Base-by-base conservation (phyloP, 2,113 vertebrate species). In the Tenrec ecaudatus region DNA sequence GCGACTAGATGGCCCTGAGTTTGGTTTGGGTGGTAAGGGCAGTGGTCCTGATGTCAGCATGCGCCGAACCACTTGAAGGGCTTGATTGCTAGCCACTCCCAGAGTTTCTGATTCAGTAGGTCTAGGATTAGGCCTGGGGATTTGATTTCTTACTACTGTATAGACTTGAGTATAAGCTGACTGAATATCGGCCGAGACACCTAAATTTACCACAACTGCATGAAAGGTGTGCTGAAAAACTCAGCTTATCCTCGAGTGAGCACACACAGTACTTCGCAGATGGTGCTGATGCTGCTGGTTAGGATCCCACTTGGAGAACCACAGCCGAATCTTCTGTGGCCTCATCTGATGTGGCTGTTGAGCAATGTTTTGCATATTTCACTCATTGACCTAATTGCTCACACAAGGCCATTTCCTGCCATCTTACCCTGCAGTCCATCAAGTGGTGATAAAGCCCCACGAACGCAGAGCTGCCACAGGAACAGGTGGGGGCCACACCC, bases 101-200 rank as follows among this genome's bases (percentile, higher is more conserved):
- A 40, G 89, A 25, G 66, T 92, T 92, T 88, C 69, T 83, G 53
- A 88, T 17, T 83, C 9, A n/a, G 33, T 78, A 82, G 38, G n/a
- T 71, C 83, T 60, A 22, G 31, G 38, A 19, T 62, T 7, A 66
- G 85, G 31, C 11, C 80, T 53, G 69, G 86, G 58, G 90, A 78
- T 81, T 62, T 86, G 73, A 77, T 73, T 75, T 86, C 47, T 91
- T 53, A 12, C 47, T 53, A 53, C 12, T 53, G 47, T 53, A 53
- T 53, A 53, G 6, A 53, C 47, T 53, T 14, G 47, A 53, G 47
- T 53, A 14, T 5, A 53, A 53, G 47, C 47, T 53, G 47, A 53
- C 47, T 10, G 47, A 53, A 53, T 53, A 53, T 53, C 47, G 9
- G 47, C 47, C 47, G 12, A 53, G 47, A 10, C 47, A 53, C 47